Evolutionary conservation across 2,113 vertebrate genomes (phyloP).

Genomic region (Cromileptes altivelis): DNA sequence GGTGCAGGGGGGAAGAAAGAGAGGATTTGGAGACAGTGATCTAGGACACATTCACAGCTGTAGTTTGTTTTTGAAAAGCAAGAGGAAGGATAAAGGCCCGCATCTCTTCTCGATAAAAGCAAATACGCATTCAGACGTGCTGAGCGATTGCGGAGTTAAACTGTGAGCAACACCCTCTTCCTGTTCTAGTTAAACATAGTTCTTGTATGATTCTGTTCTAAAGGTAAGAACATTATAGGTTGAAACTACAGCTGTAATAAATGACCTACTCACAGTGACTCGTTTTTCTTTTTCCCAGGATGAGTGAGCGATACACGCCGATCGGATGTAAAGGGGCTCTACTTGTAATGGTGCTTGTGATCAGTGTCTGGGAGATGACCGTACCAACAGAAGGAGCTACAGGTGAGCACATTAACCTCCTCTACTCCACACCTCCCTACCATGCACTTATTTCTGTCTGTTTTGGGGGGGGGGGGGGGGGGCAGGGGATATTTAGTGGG

Average conservation of each 20-base stretch:
- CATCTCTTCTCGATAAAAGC: conserved; percentile 19
- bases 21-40: conserved; percentile 37
- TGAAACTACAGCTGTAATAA: background rate
- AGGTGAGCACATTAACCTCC: conserved; percentile 84
- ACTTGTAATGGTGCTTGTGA: conserved; percentile 92
- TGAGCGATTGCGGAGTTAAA: conserved; percentile 16
- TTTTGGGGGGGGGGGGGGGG: too few species aligned
- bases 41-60: conserved; percentile 39
- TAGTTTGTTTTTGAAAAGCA: conserved; percentile 56
- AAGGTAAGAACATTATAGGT: background rate
- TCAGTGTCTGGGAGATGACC: conserved; percentile 92
- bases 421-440: too few species aligned
- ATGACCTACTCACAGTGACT: background rate
- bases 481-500: too few species aligned
- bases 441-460: too few species aligned
- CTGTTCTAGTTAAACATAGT: background rate
- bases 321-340: conserved; percentile 92
- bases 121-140: conserved; percentile 33
- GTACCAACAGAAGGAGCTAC: conserved; percentile 88
- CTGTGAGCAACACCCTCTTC: conserved; percentile 2
- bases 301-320: conserved; percentile 93
- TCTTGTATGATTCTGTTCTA: background rate
- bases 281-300: conserved; percentile 83
- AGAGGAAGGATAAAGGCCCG: conserved; percentile 24
- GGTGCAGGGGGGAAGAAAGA: background rate